phyloP scores from a whole-genome alignment of 1,140 invertebrate genomes.

The Drosophila mayri region DNA sequence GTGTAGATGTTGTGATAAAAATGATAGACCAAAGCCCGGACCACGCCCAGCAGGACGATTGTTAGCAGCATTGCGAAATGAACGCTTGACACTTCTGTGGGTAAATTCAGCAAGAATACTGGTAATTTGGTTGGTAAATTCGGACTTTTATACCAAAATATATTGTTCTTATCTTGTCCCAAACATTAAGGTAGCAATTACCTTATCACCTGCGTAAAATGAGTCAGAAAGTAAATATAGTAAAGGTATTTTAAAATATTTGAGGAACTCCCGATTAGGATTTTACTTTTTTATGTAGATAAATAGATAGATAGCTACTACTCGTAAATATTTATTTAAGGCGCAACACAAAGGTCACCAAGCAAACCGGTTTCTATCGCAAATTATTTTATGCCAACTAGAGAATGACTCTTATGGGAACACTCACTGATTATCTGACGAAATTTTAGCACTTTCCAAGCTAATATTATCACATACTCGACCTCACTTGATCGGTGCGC shows the following conservation, averaged over 20 bases:
- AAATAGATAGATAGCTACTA: no score
- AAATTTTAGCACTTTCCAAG: neutral
- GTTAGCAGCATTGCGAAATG: slow-evolving; percentile 27
- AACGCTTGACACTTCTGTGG: neutral
- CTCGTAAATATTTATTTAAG: neutral
- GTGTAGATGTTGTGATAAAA: slow-evolving; percentile 57
- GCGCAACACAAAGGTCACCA: no score
- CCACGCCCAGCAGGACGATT: slow-evolving; percentile 42
- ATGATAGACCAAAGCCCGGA: slow-evolving; percentile 25
- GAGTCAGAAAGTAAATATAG: neutral
- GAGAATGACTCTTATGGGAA: neutral
- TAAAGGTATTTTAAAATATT: neutral
- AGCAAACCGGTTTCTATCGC: neutral
- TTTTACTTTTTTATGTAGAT: neutral
- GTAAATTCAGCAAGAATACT: slow-evolving; percentile 6
- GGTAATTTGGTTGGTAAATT: neutral
- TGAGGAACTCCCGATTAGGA: neutral
- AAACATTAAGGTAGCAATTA: slow-evolving; percentile 1
- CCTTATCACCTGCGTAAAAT: neutral
- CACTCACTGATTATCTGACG: neutral
- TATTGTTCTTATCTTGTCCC: neutral
- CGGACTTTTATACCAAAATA: slow-evolving; percentile 8
- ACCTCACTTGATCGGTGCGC: neutral
- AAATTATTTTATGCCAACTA: no score
- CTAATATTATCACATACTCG: neutral